phyloP scores from a whole-genome alignment of 2,888 invertebrate genomes.

The Hartigia nigra region DNA sequence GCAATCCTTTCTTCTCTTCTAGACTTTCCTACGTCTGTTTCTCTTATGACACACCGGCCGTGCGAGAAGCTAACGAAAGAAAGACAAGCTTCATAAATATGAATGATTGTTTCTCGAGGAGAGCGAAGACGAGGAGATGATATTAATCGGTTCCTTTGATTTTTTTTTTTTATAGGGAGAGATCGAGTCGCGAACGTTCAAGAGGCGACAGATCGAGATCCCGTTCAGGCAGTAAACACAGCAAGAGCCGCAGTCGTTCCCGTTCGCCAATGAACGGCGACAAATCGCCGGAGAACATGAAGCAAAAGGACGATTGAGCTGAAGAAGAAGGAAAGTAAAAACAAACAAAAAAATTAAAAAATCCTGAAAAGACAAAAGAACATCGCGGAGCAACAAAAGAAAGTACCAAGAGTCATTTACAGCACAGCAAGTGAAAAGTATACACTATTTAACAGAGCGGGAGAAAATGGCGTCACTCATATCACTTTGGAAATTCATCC shows the following conservation, averaged over 20 bases:
- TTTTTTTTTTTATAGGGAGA: slow-evolving; percentile 49
- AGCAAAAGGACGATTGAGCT: slow-evolving; percentile 59
- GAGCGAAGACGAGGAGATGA: slow-evolving; percentile 12
- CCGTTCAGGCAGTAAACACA: slow-evolving; percentile 63
- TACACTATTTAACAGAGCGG: neutral
- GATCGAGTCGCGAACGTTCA: slow-evolving; percentile 63
- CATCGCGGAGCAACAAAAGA: slow-evolving; percentile 25
- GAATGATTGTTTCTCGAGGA: slow-evolving; percentile 14
- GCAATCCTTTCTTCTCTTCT: slow-evolving; percentile 9
- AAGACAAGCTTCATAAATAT: slow-evolving; percentile 9
- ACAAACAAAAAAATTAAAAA: slow-evolving; percentile 9
- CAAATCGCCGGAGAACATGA: slow-evolving; percentile 59
- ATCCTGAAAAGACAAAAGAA: slow-evolving; percentile 18
- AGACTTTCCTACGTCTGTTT: slow-evolving; percentile 1
- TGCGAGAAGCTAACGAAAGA: slow-evolving; percentile 11
- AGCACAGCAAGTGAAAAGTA: neutral
- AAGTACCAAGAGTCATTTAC: slow-evolving; percentile 3
- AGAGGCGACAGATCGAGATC: slow-evolving; percentile 62
- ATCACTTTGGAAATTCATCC: neutral
- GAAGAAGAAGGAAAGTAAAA: slow-evolving; percentile 3
- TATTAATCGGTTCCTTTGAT: slow-evolving; percentile 14
- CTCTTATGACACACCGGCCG: slow-evolving; percentile 6
- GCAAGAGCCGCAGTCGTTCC: slow-evolving; percentile 63
- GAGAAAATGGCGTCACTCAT: neutral
- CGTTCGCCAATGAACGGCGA: slow-evolving; percentile 64